Evolutionary conservation across 2,797 vertebrate genomes (phyloP).

Genomic region (Linurgus olivaceus): DNA sequence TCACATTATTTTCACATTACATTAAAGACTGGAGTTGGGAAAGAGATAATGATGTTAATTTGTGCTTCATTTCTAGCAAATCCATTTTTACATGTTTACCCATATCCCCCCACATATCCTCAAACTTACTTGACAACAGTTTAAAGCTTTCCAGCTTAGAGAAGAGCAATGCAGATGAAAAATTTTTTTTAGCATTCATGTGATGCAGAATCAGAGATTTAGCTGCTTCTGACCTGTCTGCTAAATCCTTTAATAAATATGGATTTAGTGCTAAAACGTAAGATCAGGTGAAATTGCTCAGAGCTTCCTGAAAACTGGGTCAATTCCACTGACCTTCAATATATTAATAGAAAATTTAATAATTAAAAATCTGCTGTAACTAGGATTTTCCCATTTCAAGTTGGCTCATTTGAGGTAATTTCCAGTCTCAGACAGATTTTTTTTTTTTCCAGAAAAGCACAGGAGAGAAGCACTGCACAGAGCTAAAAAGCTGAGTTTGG

Average conservation of each 20-base stretch:
- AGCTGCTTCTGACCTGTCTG: conserved; percentile 20
- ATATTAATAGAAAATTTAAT: conserved; percentile 42
- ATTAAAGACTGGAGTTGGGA: not conserved
- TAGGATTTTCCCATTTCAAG: conserved; percentile 37
- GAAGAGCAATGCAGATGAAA: not conserved
- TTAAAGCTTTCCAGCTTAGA: conserved; percentile 16
- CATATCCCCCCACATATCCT: not conserved
- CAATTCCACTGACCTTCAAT: conserved; percentile 38
- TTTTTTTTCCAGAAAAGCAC: not conserved
- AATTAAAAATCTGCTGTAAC: conserved; percentile 46
- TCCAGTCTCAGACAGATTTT: not conserved
- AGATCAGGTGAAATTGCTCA: conserved; percentile 45
- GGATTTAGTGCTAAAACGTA: conserved; percentile 47
- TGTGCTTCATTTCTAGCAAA: conserved; percentile 9
- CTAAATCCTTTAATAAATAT: conserved; percentile 64
- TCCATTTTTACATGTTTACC: conserved; percentile 3
- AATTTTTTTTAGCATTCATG: conserved; percentile 25
- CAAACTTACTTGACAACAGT: conserved; percentile 15
- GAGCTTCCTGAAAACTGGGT: conserved; percentile 40
- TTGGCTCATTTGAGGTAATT: not conserved
- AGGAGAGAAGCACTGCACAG: not conserved
- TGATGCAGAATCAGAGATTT: conserved; percentile 31
- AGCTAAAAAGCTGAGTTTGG: not conserved
- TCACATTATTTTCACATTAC: not conserved
- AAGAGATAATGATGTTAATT: conserved; percentile 7